Evolutionary conservation across 1,140 invertebrate genomes (phyloP).

Genomic region (Lepidurus apus): DNA sequence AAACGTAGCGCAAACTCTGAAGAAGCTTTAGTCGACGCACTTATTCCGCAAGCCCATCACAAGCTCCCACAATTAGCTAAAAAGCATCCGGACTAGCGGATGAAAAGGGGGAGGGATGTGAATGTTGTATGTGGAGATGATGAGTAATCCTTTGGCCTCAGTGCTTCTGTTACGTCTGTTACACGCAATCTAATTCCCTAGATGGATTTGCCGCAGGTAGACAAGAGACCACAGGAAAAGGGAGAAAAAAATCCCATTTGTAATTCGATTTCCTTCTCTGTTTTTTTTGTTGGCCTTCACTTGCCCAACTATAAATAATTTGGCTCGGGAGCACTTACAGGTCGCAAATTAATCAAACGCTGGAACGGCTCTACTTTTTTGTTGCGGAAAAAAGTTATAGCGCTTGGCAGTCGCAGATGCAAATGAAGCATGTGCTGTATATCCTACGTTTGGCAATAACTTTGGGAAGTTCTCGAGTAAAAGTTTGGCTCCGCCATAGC

Average conservation of each 20-base stretch:
- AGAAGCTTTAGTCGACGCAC: neutral
- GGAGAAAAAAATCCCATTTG: neutral
- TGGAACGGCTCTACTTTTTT: neutral
- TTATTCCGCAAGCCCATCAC: conserved; percentile 11
- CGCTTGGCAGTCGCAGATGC: neutral
- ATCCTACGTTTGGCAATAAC: neutral
- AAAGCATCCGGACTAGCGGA: conserved; percentile 11
- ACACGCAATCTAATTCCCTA: conserved; percentile 21
- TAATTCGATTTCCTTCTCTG: neutral
- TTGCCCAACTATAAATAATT: neutral
- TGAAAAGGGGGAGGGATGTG: conserved; percentile 12
- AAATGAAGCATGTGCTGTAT: neutral
- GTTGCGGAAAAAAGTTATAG: neutral
- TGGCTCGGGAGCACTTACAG: neutral
- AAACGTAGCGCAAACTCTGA: conserved; percentile 4
- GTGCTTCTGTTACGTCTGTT: conserved; percentile 14
- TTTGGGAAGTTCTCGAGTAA: neutral
- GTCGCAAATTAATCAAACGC: neutral
- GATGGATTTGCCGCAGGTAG: neutral
- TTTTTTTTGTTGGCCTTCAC: neutral
- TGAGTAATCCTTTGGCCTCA: conserved; percentile 14
- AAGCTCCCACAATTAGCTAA: conserved; percentile 16
- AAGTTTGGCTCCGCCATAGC: neutral
- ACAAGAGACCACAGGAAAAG: neutral
- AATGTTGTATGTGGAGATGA: conserved; percentile 12